A percentile compares a stretch with the other conserved stretches of the same genome.
phyloP scores from a whole-genome alignment of 2,113 vertebrate species.

The Melanocharis versteri region DNA sequence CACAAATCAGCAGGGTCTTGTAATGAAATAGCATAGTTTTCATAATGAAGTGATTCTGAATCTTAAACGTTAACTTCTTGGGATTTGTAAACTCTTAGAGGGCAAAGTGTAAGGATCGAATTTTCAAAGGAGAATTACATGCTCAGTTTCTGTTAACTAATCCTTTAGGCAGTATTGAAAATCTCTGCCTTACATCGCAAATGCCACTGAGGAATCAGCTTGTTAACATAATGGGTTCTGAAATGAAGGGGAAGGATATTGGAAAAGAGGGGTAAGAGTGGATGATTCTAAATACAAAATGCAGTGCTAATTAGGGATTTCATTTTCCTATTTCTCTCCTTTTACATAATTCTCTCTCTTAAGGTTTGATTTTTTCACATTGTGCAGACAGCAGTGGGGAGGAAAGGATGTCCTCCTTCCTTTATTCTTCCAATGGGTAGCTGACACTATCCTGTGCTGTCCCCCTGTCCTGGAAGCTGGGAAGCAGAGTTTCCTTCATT shows the following conservation, averaged over 20 bases:
- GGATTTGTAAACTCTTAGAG: slow-evolving; percentile 17
- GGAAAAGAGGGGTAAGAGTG: not conserved
- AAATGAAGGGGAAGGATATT: not conserved
- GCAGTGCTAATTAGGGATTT: not conserved
- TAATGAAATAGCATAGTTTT: not conserved
- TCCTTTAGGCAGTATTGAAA: not conserved
- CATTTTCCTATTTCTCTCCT: not conserved
- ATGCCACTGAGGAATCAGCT: not conserved
- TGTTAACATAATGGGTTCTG: not conserved
- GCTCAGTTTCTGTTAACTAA: not conserved
- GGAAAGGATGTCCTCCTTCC: not conserved
- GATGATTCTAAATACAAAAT: not conserved
- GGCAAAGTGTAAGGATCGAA: not conserved
- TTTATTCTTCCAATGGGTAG: not conserved
- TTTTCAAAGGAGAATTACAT: slow-evolving; percentile 13
- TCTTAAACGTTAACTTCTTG: not conserved
- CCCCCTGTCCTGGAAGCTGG: not conserved
- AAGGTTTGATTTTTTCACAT: not conserved
- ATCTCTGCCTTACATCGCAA: not conserved
- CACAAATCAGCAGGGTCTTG: not conserved
- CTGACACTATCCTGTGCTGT: not conserved
- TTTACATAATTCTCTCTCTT: not conserved
- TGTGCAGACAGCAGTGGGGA: not conserved
- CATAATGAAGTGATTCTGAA: not conserved
- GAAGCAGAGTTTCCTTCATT: not conserved